These are phyloP conservation scores for Eonycteris spelaea DNA, from an alignment of 2,113 vertebrate genomes.

Conservation along the genomic window DNA sequence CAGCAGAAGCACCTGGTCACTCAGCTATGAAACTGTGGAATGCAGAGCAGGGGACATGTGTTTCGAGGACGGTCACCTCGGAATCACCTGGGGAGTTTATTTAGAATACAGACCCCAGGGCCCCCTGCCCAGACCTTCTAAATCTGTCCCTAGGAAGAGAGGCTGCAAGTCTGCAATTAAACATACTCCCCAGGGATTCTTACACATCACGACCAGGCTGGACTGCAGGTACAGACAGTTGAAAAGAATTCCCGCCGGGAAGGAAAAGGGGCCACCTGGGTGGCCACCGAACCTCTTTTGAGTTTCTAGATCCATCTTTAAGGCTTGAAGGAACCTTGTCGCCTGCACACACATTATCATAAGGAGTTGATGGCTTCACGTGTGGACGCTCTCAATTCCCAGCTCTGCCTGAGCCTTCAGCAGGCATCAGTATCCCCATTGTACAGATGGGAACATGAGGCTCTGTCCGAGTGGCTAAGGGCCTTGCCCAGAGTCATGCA, in stretches of 20 bases:
- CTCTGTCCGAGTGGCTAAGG: neutral
- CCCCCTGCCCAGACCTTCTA: neutral
- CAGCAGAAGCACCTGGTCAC: neutral
- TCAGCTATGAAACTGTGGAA: neutral
- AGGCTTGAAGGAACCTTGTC: neutral
- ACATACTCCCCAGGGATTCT: too few relatives aligned
- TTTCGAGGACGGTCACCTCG: neutral
- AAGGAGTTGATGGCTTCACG: fast-evolving
- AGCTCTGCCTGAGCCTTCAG: neutral
- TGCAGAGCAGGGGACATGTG: neutral
- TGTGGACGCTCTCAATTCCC: fast-evolving
- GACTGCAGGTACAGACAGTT: neutral
- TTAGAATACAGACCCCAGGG: neutral
- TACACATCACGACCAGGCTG: neutral
- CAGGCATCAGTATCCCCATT: neutral
- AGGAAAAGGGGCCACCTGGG: neutral
- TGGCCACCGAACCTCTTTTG: neutral
- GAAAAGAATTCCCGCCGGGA: neutral
- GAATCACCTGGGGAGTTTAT: neutral
- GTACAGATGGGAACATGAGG: neutral
- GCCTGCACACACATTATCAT: fast-evolving
- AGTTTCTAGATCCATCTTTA: neutral
- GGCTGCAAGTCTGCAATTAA: neutral
- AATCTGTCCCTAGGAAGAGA: neutral
- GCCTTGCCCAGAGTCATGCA: neutral